Base-by-base conservation (phyloP, 2,797 vertebrate species). In the Rhyacichthys aspro region DNA sequence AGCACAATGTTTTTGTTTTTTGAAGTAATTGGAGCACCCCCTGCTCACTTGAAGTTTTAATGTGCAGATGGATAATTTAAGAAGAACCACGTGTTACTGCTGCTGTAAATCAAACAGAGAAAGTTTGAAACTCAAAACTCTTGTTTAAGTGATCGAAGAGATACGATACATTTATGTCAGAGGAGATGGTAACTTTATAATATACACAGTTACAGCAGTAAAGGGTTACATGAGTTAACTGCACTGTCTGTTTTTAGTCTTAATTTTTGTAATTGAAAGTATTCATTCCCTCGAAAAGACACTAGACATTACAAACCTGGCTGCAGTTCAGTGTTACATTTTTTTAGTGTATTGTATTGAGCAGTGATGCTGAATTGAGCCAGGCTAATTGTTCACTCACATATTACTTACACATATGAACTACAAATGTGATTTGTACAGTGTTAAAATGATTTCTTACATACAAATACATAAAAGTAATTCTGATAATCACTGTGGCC, bases 401-500 rank as follows among this genome's bases (percentile, higher is more conserved):
- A 34, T 38, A 14, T 11, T 11, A 38, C 33, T 11, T 49, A 16
- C 28, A 11, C 7, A 5, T 16, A 49, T 11, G 18, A 10, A 52
- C 33, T 16, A 52, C 36, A 28, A 48, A 36, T 72, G 76, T 77
- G 67, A 83, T 47, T 34, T 86, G 65, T 83, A 74, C 59, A 78
- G 83, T 76, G 47, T 72, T 72, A 49, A 63, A 63, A 82, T 42
- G 41, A 38, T 53, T 53, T n/a, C n/a, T n/a, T 72, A 73, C 34
- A 67, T 23, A n/a, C n/a, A n/a, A n/a, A n/a, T n/a, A n/a, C n/a
- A n/a, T n/a, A n/a, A n/a, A n/a, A n/a, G n/a, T n/a, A 11, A 44
- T 69, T 56, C 77, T 81, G 43, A 68, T 76, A 54, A 73, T 68
- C 78, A 78, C 63, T 46, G 55, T 72, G 76, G 60, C 69, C 49